A percentile compares a stretch with the other conserved stretches of the same genome.
Conservation (phyloP, 2,113 vertebrate species). For the Chlorodrepanis virens region DNA sequence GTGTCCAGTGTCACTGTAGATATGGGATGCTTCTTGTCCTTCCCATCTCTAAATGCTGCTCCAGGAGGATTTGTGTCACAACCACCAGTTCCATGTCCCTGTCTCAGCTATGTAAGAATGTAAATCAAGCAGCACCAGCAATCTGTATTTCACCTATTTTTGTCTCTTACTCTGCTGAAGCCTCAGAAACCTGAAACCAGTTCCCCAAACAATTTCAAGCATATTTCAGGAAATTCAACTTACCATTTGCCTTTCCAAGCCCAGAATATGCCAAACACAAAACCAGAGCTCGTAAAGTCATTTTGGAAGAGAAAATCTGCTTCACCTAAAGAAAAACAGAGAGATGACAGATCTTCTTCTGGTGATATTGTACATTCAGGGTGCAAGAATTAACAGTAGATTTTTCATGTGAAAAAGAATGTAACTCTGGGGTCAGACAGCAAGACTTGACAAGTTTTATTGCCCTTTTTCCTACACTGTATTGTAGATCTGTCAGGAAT, state of each 20-base stretch:
- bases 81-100: neutral
- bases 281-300: neutral
- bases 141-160: neutral
- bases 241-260: neutral
- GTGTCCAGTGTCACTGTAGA: neutral
- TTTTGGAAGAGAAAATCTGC: neutral
- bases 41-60: neutral
- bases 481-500: neutral
- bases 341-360: neutral
- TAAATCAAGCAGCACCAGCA: neutral
- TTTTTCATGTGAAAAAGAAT: neutral
- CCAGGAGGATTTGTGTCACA: neutral
- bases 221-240: neutral
- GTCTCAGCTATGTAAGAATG: neutral
- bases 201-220: neutral
- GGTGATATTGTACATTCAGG: rapidly evolving
- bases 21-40: neutral
- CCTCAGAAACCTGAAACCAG: neutral
- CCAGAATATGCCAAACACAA: constrained; percentile 4
- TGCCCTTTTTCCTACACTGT: neutral
- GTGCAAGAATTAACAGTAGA: neutral
- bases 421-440: neutral
- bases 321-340: neutral
- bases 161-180: neutral
- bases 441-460: neutral